phyloP scores from a whole-genome alignment of 2,888 invertebrate genomes.

The Lochmaea crataegi region DNA sequence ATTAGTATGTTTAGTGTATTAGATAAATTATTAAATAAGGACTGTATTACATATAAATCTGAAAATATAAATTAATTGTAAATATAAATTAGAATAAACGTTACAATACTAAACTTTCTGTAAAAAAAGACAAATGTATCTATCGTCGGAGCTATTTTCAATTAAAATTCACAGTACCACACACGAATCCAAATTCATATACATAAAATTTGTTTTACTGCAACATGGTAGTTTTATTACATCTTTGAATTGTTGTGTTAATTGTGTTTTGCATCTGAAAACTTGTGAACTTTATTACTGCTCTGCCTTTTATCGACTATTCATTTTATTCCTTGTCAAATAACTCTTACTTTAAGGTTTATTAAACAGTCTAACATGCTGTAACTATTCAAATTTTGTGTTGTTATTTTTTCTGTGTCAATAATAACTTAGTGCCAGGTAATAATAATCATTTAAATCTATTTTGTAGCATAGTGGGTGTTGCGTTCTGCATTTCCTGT shows the following conservation, averaged over 20 bases:
- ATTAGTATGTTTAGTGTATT: no score
- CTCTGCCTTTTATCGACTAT: not conserved
- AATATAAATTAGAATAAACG: no score
- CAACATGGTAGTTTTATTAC: not conserved
- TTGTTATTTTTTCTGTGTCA: not conserved
- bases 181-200: not conserved
- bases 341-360: not conserved
- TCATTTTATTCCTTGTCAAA: not conserved
- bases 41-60: no score
- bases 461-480: no score
- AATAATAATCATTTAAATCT: no score
- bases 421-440: no score
- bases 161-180: not conserved
- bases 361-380: not conserved
- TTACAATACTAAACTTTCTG: no score
- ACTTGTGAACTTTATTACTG: not conserved
- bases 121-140: not conserved
- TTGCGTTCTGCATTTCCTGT: no score
- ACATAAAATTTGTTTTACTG: not conserved
- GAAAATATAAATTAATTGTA: no score
- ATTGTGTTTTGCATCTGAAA: no score
- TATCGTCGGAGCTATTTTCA: not conserved
- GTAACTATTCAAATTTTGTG: not conserved
- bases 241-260: not conserved
- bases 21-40: no score